Conservation (phyloP, 2,888 invertebrate genomes). For the Cyaniris semiargus region DNA sequence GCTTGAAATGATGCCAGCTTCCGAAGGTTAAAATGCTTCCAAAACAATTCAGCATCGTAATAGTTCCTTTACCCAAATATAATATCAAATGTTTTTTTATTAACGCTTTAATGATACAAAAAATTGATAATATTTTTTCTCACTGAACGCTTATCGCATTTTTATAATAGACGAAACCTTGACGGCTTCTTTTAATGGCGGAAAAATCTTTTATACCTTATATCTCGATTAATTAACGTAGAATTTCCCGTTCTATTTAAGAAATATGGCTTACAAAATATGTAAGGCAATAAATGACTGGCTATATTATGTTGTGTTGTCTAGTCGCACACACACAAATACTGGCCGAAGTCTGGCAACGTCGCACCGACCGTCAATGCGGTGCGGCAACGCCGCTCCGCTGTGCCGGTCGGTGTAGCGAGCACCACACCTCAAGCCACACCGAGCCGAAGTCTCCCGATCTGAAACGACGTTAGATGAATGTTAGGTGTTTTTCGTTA, state of each 20-base stretch:
- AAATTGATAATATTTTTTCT: background rate
- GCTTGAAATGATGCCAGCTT: slow-evolving; percentile 14
- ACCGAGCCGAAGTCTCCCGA: too few species aligned
- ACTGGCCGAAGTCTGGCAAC: too few species aligned
- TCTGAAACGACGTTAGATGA: too few species aligned
- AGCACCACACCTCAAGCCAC: too few species aligned
- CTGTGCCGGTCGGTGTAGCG: too few species aligned
- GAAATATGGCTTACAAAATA: background rate
- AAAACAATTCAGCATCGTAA: background rate
- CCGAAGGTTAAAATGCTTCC: background rate
- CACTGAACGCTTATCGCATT: background rate
- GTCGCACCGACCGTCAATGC: too few species aligned
- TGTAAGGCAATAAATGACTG: background rate
- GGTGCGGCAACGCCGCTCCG: too few species aligned
- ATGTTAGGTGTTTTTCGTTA: too few species aligned
- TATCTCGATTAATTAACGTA: background rate
- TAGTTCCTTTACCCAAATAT: background rate
- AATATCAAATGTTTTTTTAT: background rate
- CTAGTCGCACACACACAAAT: too few species aligned
- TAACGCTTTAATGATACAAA: too few species aligned
- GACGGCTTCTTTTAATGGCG: background rate
- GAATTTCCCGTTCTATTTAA: background rate
- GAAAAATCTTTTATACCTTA: background rate
- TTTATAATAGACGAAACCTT: background rate
- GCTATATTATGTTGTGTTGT: too few species aligned